These are phyloP conservation scores for Micropterix aruncella DNA, from an alignment of 2,888 invertebrate genomes.

Conservation along the genomic window DNA sequence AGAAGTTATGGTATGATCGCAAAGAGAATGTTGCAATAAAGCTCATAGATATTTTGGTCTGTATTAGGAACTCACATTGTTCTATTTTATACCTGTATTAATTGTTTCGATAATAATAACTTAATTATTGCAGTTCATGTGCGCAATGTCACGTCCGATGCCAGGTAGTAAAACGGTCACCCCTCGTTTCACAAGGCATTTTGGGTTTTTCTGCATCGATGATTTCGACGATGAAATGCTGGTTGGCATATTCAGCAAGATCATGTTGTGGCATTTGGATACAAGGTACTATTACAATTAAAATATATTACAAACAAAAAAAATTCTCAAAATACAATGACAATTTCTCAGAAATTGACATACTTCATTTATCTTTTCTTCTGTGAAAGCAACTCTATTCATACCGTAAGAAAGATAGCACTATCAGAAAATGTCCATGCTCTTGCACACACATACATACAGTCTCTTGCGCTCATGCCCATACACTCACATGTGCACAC, in stretches of 20 bases:
- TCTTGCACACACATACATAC: too few species aligned
- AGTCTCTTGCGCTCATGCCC: too few species aligned
- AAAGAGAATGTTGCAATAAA: slow-evolving; percentile 67
- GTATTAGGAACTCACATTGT: slow-evolving; percentile 3
- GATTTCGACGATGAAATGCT: slow-evolving; percentile 80
- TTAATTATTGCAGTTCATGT: slow-evolving; percentile 49
- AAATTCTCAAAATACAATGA: too few species aligned
- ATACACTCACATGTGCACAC: too few species aligned
- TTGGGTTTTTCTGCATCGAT: slow-evolving; percentile 73
- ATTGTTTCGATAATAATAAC: neutral
- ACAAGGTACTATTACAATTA: slow-evolving; percentile 65
- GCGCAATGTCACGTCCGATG: slow-evolving; percentile 73
- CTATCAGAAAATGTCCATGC: too few species aligned
- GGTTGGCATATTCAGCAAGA: slow-evolving; percentile 74
- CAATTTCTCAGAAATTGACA: too few species aligned
- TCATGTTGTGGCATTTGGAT: slow-evolving; percentile 90
- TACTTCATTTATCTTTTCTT: too few species aligned
- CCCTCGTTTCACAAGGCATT: slow-evolving; percentile 75
- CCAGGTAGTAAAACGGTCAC: slow-evolving; percentile 75
- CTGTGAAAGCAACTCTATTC: too few species aligned
- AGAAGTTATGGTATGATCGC: slow-evolving; percentile 80
- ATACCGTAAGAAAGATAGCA: too few species aligned
- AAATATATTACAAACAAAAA: too few species aligned
- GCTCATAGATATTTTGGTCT: slow-evolving; percentile 72
- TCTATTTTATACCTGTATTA: slow-evolving; percentile 1